These are phyloP conservation scores for Dinomys branickii DNA, from an alignment of 2,113 vertebrate species.

Conservation along the genomic window DNA sequence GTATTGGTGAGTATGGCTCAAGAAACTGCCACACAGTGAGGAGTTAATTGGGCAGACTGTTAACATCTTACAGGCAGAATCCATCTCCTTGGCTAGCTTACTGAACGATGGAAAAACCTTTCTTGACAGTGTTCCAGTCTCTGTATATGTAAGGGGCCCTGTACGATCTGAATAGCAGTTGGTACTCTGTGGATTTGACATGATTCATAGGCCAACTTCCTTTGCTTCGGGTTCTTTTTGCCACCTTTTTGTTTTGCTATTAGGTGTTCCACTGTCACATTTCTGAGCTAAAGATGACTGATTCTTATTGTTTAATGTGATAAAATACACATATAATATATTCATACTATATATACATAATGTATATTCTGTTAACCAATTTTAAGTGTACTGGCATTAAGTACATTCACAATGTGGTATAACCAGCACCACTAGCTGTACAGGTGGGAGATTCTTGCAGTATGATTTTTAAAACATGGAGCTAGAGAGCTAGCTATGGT, in stretches of 20 bases:
- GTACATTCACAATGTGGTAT: neutral
- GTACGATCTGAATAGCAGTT: neutral
- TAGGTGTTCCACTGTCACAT: neutral
- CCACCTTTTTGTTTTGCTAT: neutral
- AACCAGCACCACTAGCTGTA: neutral
- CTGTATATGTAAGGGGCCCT: neutral
- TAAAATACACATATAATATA: neutral
- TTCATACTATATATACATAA: no score
- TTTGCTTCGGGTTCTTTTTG: neutral
- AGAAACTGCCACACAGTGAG: neutral
- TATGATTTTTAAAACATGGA: neutral
- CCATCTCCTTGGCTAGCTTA: neutral
- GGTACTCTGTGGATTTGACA: neutral
- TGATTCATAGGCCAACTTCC: neutral
- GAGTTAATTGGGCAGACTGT: neutral
- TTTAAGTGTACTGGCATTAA: neutral
- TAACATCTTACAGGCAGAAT: neutral
- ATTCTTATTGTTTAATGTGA: neutral
- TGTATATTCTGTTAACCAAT: neutral
- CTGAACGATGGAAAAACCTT: neutral
- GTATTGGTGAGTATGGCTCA: neutral
- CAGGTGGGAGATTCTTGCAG: neutral
- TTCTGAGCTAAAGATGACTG: neutral
- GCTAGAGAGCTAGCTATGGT: neutral
- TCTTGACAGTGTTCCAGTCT: neutral